Conservation (phyloP, 2,797 vertebrate genomes). For the Crocodylus rhombifer region DNA sequence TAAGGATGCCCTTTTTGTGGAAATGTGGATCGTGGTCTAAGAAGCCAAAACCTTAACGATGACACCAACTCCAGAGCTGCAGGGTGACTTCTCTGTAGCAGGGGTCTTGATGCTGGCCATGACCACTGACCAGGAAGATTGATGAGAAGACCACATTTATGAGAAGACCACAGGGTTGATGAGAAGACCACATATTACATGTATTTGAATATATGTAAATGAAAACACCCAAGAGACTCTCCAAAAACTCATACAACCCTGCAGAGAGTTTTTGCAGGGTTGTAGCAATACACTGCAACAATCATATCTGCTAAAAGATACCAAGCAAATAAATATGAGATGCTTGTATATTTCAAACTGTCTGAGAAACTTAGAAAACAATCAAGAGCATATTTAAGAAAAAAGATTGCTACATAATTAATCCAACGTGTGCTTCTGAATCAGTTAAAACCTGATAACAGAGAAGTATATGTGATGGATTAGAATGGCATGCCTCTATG, state of each 20-base stretch:
- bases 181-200: too few species aligned
- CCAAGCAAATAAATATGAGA: neutral
- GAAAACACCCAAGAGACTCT: neutral
- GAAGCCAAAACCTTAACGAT: too few species aligned
- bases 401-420: neutral
- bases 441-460: neutral
- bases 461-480: neutral
- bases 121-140: too few species aligned
- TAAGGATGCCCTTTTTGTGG: too few species aligned
- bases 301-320: neutral
- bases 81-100: too few species aligned
- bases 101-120: too few species aligned
- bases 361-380: neutral
- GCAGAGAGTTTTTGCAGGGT: neutral
- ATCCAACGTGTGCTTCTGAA: neutral
- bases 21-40: too few species aligned
- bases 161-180: too few species aligned
- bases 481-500: too few species aligned
- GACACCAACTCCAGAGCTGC: too few species aligned
- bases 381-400: neutral
- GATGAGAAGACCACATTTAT: too few species aligned
- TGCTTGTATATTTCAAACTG: neutral
- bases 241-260: neutral
- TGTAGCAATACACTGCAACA: neutral
- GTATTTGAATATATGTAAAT: neutral